A percentile compares a stretch with the other conserved stretches of the same genome.
Conservation (phyloP, 2,888 invertebrate species). For the Tribolium freemani region DNA sequence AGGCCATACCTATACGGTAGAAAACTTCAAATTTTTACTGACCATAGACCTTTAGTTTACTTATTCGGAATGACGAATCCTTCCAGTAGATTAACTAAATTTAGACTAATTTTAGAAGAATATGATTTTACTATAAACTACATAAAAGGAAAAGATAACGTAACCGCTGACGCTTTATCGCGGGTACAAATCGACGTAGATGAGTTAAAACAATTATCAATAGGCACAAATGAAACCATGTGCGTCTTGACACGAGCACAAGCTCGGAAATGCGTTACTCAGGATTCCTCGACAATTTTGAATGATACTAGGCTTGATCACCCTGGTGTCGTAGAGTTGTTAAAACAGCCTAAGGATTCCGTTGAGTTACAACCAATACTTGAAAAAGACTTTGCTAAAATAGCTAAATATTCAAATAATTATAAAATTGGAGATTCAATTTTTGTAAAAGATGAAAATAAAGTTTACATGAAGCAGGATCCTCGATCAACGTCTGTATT, state of each 20-base stretch:
- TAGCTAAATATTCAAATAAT: not conserved
- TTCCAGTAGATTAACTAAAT: slow-evolving; percentile 51
- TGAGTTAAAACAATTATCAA: not conserved
- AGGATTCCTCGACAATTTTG: not conserved
- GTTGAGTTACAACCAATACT: not conserved
- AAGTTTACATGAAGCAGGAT: too few species aligned
- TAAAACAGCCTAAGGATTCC: not conserved
- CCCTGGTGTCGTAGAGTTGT: not conserved
- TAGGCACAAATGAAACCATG: not conserved
- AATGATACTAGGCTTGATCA: not conserved
- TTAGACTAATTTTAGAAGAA: slow-evolving; percentile 49
- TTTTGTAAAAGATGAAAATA: too few species aligned
- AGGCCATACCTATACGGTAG: slow-evolving; percentile 46
- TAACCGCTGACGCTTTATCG: not conserved
- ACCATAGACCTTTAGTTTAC: slow-evolving; percentile 52
- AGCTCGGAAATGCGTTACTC: not conserved
- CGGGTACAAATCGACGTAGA: slow-evolving; percentile 35
- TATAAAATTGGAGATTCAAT: not conserved
- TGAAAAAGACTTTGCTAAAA: not conserved
- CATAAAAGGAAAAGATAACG: not conserved
- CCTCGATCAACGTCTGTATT: not conserved
- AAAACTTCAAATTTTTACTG: slow-evolving; percentile 48
- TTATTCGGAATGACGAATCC: slow-evolving; percentile 51
- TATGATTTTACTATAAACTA: slow-evolving; percentile 8
- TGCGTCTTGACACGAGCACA: not conserved